Percentiles rank a stretch among this genome's conserved stretches.
phyloP scores from a whole-genome alignment of 2,888 invertebrate species.

The Toxonevra muliebris region DNA sequence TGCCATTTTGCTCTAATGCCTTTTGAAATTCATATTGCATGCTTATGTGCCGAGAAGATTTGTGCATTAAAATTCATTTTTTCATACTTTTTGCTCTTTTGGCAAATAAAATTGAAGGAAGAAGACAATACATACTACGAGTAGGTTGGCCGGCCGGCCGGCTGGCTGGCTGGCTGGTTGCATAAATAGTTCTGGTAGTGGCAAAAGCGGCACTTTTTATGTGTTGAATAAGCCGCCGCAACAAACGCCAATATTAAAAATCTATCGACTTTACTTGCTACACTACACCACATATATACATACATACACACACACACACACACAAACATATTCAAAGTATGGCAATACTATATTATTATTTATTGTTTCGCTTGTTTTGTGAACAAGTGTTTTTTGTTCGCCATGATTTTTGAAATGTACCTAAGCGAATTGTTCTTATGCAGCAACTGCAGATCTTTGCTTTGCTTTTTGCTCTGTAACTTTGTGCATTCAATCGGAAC shows the following conservation, averaged over 20 bases:
- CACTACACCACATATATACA: slow-evolving; percentile 11
- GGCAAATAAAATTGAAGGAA: no score
- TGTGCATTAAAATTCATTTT: no score
- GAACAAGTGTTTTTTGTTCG: slow-evolving; percentile 11
- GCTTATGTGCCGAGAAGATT: no score
- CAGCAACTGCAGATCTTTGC: background rate
- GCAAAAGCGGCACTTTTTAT: slow-evolving; percentile 42
- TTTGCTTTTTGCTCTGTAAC: background rate
- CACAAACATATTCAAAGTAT: slow-evolving; percentile 4
- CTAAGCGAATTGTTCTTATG: background rate
- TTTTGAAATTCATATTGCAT: no score
- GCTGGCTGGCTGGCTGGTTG: no score
- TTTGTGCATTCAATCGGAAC: slow-evolving; percentile 19
- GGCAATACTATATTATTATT: slow-evolving; percentile 11
- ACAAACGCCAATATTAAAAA: slow-evolving; percentile 26
- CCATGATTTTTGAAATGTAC: background rate
- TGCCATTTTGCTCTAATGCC: no score
- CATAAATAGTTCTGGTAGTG: slow-evolving; percentile 32
- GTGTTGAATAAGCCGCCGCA: slow-evolving; percentile 36
- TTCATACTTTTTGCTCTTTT: no score
- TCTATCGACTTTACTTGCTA: slow-evolving; percentile 2
- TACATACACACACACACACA: slow-evolving; percentile 4
- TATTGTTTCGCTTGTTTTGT: slow-evolving; percentile 16
- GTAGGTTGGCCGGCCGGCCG: no score
- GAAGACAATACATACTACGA: no score